Evolutionary conservation across 2,797 vertebrate genomes (phyloP).

Genomic region (Halcyon badia): DNA sequence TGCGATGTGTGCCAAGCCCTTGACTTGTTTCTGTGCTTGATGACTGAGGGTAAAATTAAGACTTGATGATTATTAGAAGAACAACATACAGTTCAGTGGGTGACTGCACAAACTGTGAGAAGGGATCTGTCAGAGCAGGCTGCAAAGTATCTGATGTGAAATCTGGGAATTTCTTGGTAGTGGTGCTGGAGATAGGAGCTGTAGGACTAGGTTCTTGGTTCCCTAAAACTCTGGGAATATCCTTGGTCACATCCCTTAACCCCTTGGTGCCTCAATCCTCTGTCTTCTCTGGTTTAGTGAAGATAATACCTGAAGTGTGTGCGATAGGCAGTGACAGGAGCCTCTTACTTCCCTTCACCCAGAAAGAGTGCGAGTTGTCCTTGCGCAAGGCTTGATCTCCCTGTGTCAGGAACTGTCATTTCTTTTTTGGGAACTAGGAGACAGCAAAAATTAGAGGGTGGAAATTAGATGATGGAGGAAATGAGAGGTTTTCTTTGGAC

Average conservation of each 20-base stretch:
- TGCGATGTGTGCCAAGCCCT: constrained; percentile 19
- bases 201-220: background rate
- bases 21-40: background rate
- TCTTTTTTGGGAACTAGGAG: background rate
- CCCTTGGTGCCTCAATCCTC: background rate
- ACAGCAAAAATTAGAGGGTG: background rate
- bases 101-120: background rate
- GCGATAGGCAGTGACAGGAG: background rate
- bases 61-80: constrained; percentile 2
- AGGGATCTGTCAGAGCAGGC: background rate
- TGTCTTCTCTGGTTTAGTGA: background rate
- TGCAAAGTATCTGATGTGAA: background rate
- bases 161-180: background rate
- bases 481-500: background rate
- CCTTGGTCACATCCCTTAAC: background rate
- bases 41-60: constrained; percentile 20
- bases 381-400: background rate
- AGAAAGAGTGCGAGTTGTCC: background rate
- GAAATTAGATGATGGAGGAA: background rate
- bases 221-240: background rate
- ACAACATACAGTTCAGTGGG: background rate
- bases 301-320: background rate
- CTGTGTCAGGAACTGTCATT: background rate
- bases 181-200: background rate
- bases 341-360: background rate